phyloP scores from a whole-genome alignment of 2,113 vertebrate species.

The Hassar affinis region DNA sequence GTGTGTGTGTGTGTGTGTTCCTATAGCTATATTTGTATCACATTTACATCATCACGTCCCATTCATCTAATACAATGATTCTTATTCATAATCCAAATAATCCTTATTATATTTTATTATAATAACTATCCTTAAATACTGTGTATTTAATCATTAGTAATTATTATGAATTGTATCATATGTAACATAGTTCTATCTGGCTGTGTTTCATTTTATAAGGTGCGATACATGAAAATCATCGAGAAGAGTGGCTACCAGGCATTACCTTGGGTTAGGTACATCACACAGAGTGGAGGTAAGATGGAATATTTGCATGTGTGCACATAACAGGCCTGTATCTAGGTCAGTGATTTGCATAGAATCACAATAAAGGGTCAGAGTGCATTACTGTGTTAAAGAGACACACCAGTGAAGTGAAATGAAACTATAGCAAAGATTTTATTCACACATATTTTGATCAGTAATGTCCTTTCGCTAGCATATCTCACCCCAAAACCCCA shows the following conservation, averaged over 20 bases:
- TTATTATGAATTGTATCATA: not conserved
- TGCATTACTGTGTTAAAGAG: not conserved
- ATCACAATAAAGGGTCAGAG: not conserved
- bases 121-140: too few species aligned
- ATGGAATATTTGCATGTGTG: slow-evolving; percentile 32
- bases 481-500: not conserved
- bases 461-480: not conserved
- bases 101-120: too few species aligned
- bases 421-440: not conserved
- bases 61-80: not conserved
- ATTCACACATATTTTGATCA: not conserved
- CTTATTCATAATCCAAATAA: not conserved
- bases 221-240: slow-evolving; percentile 94
- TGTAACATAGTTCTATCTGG: not conserved
- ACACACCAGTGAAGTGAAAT: not conserved
- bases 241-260: slow-evolving; percentile 90
- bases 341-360: slow-evolving; percentile 26
- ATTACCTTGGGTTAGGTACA: slow-evolving; percentile 88
- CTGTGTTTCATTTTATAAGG: slow-evolving; percentile 63
- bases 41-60: not conserved
- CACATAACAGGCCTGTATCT: slow-evolving; percentile 8
- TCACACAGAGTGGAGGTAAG: slow-evolving; percentile 90
- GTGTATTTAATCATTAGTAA: not conserved
- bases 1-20: slow-evolving; percentile 48
- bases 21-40: slow-evolving; percentile 1